Percentiles rank a stretch among this genome's conserved stretches.
These are phyloP conservation scores for Melinaea marsaeus DNA, from an alignment of 2,888 invertebrate species.

Conservation along the genomic window DNA sequence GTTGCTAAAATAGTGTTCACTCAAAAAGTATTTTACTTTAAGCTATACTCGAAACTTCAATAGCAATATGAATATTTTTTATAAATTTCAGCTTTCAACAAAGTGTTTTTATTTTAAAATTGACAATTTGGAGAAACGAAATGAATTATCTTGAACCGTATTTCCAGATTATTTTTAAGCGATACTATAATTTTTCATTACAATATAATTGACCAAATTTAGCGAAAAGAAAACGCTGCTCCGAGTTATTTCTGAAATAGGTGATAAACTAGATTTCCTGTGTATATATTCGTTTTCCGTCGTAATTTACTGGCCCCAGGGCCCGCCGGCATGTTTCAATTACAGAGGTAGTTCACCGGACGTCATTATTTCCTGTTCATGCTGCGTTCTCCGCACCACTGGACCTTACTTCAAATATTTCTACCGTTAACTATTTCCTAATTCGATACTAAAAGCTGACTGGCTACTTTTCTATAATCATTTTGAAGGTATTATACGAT, in stretches of 20 bases:
- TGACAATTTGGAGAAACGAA: constrained; percentile 71
- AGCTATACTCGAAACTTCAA: constrained; percentile 51
- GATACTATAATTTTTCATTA: background rate
- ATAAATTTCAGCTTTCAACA: constrained; percentile 74
- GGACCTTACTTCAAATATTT: constrained; percentile 27
- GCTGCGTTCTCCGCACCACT: constrained; percentile 30
- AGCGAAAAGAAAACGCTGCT: constrained; percentile 11
- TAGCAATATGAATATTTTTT: constrained; percentile 59
- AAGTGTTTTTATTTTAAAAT: constrained; percentile 71
- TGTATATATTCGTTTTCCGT: constrained; percentile 52
- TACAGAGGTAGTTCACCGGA: constrained; percentile 53
- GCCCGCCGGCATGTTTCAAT: constrained; percentile 56
- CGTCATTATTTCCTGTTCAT: constrained; percentile 63
- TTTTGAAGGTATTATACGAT: background rate
- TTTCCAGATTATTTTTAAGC: too few species aligned
- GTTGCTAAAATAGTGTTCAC: constrained; percentile 31
- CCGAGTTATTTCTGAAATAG: constrained; percentile 44
- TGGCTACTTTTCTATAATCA: background rate
- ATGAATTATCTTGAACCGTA: constrained; percentile 50
- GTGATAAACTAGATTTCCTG: constrained; percentile 54
- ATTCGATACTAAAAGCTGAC: constrained; percentile 8
- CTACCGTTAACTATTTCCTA: constrained; percentile 12
- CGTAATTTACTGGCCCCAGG: constrained; percentile 51
- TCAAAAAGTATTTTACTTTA: constrained; percentile 55
- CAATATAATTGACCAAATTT: constrained; percentile 19